These are phyloP conservation scores for Montifringilla adamsi DNA, from an alignment of 2,113 vertebrate species.

Conservation along the genomic window DNA sequence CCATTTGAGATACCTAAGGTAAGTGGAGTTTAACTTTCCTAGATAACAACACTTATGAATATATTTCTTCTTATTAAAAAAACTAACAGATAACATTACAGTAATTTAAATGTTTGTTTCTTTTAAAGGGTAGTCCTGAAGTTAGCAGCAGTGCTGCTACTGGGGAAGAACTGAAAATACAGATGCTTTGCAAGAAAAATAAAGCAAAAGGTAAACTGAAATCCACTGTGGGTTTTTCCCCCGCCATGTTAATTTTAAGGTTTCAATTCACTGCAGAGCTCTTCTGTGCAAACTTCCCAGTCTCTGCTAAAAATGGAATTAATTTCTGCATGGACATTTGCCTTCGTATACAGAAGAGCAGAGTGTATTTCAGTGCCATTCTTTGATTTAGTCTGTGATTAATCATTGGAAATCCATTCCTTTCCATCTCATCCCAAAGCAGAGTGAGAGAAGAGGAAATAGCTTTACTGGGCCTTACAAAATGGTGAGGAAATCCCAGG, in stretches of 20 bases:
- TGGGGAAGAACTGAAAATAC: conserved; percentile 25
- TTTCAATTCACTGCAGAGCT: neutral
- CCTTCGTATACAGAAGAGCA: neutral
- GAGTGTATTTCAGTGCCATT: neutral
- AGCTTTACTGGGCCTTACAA: neutral
- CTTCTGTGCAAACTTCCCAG: neutral
- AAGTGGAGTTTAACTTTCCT: conserved; percentile 38
- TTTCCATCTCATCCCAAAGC: neutral
- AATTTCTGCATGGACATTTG: neutral
- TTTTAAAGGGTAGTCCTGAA: conserved; percentile 76
- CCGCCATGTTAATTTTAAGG: neutral
- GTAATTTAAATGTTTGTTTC: conserved; percentile 16
- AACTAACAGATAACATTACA: neutral
- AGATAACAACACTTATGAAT: neutral
- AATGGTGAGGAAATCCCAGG: neutral
- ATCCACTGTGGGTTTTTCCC: neutral
- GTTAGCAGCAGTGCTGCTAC: neutral
- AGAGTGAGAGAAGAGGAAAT: neutral
- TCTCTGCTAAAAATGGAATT: neutral
- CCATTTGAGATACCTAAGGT: conserved; percentile 90
- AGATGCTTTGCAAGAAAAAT: conserved; percentile 69
- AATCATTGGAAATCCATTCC: neutral
- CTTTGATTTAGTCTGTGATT: neutral
- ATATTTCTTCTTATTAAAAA: neutral
- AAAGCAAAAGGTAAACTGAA: conserved; percentile 73